phyloP scores from a whole-genome alignment of 2,888 invertebrate species.

The Bugulina stolonifera region DNA sequence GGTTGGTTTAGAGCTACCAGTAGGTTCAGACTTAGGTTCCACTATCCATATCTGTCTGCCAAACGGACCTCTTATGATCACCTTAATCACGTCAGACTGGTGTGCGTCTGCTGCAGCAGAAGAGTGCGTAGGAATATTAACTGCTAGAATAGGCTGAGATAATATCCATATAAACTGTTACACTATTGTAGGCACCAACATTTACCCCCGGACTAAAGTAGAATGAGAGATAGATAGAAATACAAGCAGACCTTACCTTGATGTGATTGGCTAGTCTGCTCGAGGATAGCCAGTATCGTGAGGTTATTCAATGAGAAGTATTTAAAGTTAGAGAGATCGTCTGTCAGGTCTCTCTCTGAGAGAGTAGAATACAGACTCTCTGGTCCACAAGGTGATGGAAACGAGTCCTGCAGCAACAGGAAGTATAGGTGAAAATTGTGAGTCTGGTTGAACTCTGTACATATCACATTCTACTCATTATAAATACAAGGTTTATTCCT shows the following conservation, averaged over 20 bases:
- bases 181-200: no score
- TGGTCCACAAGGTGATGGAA: slow-evolving; percentile 76
- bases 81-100: slow-evolving; percentile 58
- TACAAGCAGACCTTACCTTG: not conserved
- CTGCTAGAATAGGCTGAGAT: no score
- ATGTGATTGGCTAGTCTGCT: slow-evolving; percentile 58
- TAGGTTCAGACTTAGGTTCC: slow-evolving; percentile 38
- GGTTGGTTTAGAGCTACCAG: slow-evolving; percentile 38
- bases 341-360: slow-evolving; percentile 76
- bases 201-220: no score
- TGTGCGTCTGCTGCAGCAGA: not conserved
- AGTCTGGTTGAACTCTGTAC: no score
- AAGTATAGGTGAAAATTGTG: no score
- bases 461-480: no score
- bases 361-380: slow-evolving; percentile 78
- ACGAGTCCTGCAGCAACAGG: slow-evolving; percentile 63
- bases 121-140: no score
- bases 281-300: slow-evolving; percentile 78
- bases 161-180: no score
- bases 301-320: slow-evolving; percentile 89
- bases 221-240: not conserved
- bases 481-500: no score
- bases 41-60: slow-evolving; percentile 83
- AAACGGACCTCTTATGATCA: slow-evolving; percentile 84
- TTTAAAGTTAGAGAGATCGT: slow-evolving; percentile 62